These are phyloP conservation scores for Ictalurus furcatus DNA, from an alignment of 2,113 vertebrate species.

Conservation along the genomic window DNA sequence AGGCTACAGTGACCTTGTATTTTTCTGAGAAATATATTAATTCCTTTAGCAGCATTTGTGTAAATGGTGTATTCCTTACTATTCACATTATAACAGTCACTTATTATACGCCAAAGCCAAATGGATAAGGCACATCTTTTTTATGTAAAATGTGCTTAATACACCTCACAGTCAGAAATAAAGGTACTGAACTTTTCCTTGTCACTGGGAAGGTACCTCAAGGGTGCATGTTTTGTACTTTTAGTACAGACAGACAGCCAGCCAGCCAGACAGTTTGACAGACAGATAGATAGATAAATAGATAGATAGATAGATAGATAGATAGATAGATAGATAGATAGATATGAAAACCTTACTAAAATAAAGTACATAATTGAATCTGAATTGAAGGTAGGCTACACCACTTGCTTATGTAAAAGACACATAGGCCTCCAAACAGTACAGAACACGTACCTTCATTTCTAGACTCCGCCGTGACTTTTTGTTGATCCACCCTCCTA, in stretches of 20 bases:
- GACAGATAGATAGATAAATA: slow-evolving; percentile 30
- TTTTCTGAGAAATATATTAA: not conserved
- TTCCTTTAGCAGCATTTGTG: not conserved
- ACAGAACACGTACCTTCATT: not conserved
- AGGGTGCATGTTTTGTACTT: not conserved
- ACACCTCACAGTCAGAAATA: not conserved
- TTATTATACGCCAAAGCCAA: not conserved
- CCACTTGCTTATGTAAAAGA: not conserved
- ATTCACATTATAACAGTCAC: not conserved
- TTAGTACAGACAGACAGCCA: not conserved
- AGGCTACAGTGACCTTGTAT: not conserved
- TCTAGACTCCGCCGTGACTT: not conserved
- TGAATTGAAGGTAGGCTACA: not conserved
- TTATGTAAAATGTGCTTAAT: not conserved
- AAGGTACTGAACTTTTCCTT: not conserved
- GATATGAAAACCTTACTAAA: not conserved
- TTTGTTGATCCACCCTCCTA: not conserved
- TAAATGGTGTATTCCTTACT: not conserved
- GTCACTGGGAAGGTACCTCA: not conserved
- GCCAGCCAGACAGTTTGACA: not conserved
- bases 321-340: not conserved
- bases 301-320: slow-evolving; percentile 14
- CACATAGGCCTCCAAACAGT: not conserved
- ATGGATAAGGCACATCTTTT: not conserved
- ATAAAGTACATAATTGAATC: not conserved